Evolutionary conservation across 2,888 invertebrate species (phyloP).

Genomic region (Oegoconia quadripuncta): DNA sequence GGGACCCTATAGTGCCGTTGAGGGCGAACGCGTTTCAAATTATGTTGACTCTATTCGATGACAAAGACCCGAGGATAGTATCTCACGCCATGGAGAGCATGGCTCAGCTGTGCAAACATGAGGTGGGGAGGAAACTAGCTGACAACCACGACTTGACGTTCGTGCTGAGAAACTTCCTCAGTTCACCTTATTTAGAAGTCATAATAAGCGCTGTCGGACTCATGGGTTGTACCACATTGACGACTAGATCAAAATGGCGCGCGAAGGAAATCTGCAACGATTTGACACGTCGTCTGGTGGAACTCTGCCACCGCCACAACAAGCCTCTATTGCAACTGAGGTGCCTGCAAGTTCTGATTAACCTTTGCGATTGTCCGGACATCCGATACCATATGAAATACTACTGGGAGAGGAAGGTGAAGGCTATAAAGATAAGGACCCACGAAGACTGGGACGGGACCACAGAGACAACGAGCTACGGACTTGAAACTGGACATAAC

Average conservation of each 20-base stretch:
- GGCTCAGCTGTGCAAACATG: slow-evolving; percentile 60
- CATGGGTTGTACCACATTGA: slow-evolving; percentile 54
- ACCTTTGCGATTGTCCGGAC: slow-evolving; percentile 64
- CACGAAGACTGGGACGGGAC: slow-evolving; percentile 64
- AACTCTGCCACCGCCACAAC: slow-evolving; percentile 37
- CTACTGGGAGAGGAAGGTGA: slow-evolving; percentile 41
- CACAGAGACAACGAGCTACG: slow-evolving; percentile 44
- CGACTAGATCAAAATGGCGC: slow-evolving; percentile 63
- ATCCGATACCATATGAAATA: slow-evolving; percentile 48
- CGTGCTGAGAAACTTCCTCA: slow-evolving; percentile 33
- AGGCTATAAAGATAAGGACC: slow-evolving; percentile 37
- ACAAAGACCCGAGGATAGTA: slow-evolving; percentile 41
- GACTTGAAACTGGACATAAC: slow-evolving; percentile 53
- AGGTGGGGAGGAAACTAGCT: slow-evolving; percentile 50
- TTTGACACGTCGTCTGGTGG: slow-evolving; percentile 42
- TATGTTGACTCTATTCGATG: slow-evolving; percentile 44
- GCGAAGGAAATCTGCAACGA: slow-evolving; percentile 49
- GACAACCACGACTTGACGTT: slow-evolving; percentile 55
- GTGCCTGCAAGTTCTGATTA: slow-evolving; percentile 57
- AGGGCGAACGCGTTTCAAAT: slow-evolving; percentile 60
- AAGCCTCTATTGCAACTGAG: slow-evolving; percentile 50
- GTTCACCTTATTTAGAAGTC: slow-evolving; percentile 34
- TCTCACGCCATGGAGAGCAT: slow-evolving; percentile 57
- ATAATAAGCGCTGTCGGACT: slow-evolving; percentile 49
- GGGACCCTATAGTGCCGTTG: slow-evolving; percentile 49